A percentile compares a stretch with the other conserved stretches of the same genome.
These are phyloP conservation scores for Leuciscus waleckii DNA, from an alignment of 2,797 vertebrate species.

Conservation along the genomic window DNA sequence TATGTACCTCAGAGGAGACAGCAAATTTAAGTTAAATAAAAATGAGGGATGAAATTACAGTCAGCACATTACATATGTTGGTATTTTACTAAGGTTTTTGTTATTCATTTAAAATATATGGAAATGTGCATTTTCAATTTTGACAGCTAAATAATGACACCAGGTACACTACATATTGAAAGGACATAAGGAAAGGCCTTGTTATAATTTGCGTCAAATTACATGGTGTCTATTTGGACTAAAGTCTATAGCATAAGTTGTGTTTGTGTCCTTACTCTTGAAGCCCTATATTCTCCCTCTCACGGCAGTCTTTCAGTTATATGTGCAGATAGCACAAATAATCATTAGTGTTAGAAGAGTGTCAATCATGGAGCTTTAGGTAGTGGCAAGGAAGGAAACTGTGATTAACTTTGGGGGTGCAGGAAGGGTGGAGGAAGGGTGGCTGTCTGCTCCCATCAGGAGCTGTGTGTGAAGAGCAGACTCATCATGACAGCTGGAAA, in stretches of 20 bases:
- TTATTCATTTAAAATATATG: not conserved
- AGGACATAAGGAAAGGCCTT: not conserved
- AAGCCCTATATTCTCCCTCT: slow-evolving; percentile 11
- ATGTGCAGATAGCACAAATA: not conserved
- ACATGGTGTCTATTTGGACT: not conserved
- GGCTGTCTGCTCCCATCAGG: slow-evolving; percentile 49
- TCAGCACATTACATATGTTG: not conserved
- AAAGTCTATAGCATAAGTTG: not conserved
- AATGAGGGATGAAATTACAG: not conserved
- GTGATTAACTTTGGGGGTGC: slow-evolving; percentile 24
- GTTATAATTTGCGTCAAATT: not conserved
- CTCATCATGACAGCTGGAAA: slow-evolving; percentile 67
- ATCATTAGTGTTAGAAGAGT: slow-evolving; percentile 41
- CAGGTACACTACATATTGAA: not conserved
- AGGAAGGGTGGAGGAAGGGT: slow-evolving; percentile 25
- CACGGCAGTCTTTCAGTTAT: not conserved
- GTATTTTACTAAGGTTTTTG: not conserved
- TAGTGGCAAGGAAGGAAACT: slow-evolving; percentile 44
- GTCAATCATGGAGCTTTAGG: slow-evolving; percentile 42
- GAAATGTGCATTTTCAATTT: not conserved
- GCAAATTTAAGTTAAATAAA: not conserved
- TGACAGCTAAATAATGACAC: not conserved
- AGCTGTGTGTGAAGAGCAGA: slow-evolving; percentile 59
- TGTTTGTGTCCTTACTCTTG: slow-evolving; percentile 28
- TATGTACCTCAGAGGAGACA: not conserved